A percentile compares a stretch with the other conserved stretches of the same genome.
Conservation (phyloP, 2,888 invertebrate genomes). For the Parapristionchus giblindavisi region DNA sequence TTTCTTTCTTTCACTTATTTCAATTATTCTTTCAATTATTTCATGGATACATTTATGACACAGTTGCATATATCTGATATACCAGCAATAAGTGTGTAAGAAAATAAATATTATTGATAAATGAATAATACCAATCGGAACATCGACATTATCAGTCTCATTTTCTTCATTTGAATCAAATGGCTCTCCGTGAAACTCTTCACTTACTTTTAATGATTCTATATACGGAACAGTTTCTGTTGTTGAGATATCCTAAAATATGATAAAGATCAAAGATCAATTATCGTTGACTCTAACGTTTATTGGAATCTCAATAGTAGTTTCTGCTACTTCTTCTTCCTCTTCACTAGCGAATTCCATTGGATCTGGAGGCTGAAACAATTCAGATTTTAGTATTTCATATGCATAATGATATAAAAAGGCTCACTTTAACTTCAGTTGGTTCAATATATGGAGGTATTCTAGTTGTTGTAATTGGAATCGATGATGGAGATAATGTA, state of each 20-base stretch:
- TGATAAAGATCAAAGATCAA: not conserved
- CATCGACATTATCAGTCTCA: not conserved
- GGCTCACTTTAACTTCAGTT: not conserved
- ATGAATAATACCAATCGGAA: not conserved
- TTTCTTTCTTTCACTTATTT: no score
- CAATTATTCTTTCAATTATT: no score
- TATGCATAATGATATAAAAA: not conserved
- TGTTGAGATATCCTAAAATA: not conserved
- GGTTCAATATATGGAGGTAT: not conserved
- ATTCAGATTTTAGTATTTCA: not conserved
- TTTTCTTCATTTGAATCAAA: not conserved
- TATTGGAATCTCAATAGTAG: not conserved
- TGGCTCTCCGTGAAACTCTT: not conserved
- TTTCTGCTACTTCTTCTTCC: not conserved
- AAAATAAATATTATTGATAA: no score
- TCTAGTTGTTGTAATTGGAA: not conserved
- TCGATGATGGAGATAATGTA: not conserved
- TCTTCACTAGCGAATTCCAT: slow-evolving; percentile 3
- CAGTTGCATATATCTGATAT: no score
- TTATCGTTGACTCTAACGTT: not conserved
- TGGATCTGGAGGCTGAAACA: slow-evolving; percentile 23
- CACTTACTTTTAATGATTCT: no score
- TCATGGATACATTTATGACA: no score
- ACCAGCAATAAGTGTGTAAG: no score
- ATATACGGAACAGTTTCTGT: not conserved